Percentiles rank a stretch among this genome's conserved stretches.
phyloP scores from a whole-genome alignment of 2,888 invertebrate genomes.

The Nowickia ferox region DNA sequence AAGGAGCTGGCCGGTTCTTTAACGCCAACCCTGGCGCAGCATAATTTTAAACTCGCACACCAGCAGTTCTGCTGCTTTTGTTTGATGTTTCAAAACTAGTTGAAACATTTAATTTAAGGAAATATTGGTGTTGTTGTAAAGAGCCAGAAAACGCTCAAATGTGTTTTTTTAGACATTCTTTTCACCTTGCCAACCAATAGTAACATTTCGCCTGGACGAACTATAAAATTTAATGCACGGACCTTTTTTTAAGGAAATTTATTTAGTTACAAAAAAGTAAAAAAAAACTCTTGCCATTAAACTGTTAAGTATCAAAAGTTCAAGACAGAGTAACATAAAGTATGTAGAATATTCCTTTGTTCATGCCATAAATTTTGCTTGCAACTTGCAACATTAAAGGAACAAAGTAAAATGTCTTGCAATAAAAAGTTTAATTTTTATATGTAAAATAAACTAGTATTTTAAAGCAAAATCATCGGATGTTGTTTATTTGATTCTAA shows the following conservation, averaged over 20 bases:
- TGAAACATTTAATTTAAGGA: constrained; percentile 29
- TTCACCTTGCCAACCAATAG: constrained; percentile 11
- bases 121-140: not conserved
- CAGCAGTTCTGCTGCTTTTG: not conserved
- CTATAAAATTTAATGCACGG: constrained; percentile 26
- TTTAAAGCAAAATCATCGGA: no score
- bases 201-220: constrained; percentile 8
- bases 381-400: not conserved
- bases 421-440: no score
- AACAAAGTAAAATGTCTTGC: no score
- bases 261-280: not conserved
- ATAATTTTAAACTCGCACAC: not conserved
- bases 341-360: not conserved
- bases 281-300: constrained; percentile 2
- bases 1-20: not conserved
- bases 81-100: constrained; percentile 10
- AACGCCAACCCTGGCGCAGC: not conserved
- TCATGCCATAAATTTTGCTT: not conserved
- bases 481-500: no score
- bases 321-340: constrained; percentile 2
- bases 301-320: not conserved
- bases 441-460: no score
- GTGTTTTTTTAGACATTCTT: constrained; percentile 2
- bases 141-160: constrained; percentile 7
- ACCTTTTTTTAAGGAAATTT: not conserved